These are phyloP conservation scores for Asobara japonica DNA, from an alignment of 1,140 invertebrate species.

Conservation along the genomic window DNA sequence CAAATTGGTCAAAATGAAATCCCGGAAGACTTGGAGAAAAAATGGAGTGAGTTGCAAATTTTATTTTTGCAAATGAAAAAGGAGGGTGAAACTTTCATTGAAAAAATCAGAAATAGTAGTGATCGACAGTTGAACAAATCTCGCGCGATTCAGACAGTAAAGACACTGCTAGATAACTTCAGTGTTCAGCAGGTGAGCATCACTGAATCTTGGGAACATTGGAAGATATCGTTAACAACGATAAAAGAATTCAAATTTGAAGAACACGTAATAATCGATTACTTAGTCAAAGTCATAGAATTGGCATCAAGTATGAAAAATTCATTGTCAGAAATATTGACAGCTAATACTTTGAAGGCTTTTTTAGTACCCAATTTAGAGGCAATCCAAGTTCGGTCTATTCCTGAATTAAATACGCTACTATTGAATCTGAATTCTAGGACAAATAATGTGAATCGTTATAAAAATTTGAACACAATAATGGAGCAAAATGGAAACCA, in stretches of 20 bases:
- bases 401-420: slow-evolving; percentile 73
- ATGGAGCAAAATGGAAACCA: slow-evolving; percentile 70
- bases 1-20: slow-evolving; percentile 65
- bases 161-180: slow-evolving; percentile 77
- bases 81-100: neutral
- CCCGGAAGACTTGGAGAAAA: slow-evolving; percentile 67
- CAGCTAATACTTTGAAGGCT: slow-evolving; percentile 70
- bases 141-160: slow-evolving; percentile 74
- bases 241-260: slow-evolving; percentile 74
- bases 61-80: slow-evolving; percentile 68
- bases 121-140: slow-evolving; percentile 81
- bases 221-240: slow-evolving; percentile 72
- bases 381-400: slow-evolving; percentile 70
- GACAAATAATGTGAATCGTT: slow-evolving; percentile 69
- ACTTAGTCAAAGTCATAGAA: slow-evolving; percentile 81
- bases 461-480: slow-evolving; percentile 39
- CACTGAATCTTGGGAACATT: slow-evolving; percentile 76
- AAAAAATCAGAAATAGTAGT: slow-evolving; percentile 46
- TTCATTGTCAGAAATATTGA: slow-evolving; percentile 82
- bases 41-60: slow-evolving; percentile 72
- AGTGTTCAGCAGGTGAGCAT: slow-evolving; percentile 74
- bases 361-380: slow-evolving; percentile 72
- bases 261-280: slow-evolving; percentile 77
- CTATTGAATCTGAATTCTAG: slow-evolving; percentile 77
- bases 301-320: slow-evolving; percentile 79